A percentile compares a stretch with the other conserved stretches of the same genome.
Evolutionary conservation across 2,888 invertebrate species (phyloP).

Genomic region (Harpagoxenus sublaevis): DNA sequence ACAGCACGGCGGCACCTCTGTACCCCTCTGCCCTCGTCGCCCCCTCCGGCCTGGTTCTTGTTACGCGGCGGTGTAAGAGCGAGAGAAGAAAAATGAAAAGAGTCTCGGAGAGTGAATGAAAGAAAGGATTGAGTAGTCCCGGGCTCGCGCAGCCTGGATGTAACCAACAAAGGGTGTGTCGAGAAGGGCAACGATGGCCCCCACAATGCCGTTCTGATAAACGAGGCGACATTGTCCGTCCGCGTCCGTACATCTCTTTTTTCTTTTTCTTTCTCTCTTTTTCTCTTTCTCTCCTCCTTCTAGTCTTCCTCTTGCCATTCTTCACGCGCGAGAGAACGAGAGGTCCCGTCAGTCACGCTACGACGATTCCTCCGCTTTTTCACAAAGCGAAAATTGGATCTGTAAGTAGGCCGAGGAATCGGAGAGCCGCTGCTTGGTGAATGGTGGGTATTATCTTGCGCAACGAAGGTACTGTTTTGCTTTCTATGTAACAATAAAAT

Average conservation of each 20-base stretch:
- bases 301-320: conserved; percentile 52
- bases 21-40: background rate
- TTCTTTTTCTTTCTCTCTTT: conserved; percentile 51
- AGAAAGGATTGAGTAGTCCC: conserved; percentile 85
- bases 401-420: conserved; percentile 55
- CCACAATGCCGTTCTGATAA: conserved; percentile 85
- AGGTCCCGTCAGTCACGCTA: conserved; percentile 69
- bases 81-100: conserved; percentile 81
- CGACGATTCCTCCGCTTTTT: conserved; percentile 63
- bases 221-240: conserved; percentile 85
- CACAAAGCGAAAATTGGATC: conserved; percentile 71
- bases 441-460: background rate
- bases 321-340: conserved; percentile 45
- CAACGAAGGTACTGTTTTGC: background rate
- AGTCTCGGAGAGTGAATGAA: conserved; percentile 79
- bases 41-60: conserved; percentile 31
- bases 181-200: conserved; percentile 82
- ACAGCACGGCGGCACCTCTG: conserved; percentile 31
- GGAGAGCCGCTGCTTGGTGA: background rate
- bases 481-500: background rate
- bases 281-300: conserved; percentile 48
- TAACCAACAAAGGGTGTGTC: conserved; percentile 85
- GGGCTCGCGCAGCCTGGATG: conserved; percentile 76
- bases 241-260: conserved; percentile 74
- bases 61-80: conserved; percentile 45